phyloP scores from a whole-genome alignment of 2,113 vertebrate species.

The Pavo muticus region DNA sequence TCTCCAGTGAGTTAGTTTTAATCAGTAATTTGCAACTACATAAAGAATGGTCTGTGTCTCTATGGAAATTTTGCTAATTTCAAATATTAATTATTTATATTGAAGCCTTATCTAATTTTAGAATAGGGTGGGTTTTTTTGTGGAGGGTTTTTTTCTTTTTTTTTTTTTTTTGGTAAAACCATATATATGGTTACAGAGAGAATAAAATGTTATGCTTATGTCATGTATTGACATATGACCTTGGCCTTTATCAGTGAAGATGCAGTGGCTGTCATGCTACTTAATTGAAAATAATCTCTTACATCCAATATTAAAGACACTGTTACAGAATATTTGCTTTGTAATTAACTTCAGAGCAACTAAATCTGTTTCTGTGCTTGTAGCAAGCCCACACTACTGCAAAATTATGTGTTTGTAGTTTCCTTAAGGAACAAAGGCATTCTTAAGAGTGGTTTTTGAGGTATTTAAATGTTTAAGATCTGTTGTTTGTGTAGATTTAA shows the following conservation, averaged over 20 bases:
- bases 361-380: slow-evolving; percentile 22
- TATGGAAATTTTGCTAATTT: background rate
- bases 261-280: background rate
- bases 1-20: background rate
- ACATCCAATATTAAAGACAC: background rate
- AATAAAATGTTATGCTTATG: background rate
- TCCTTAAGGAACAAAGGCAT: background rate
- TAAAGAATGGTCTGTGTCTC: background rate
- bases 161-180: background rate
- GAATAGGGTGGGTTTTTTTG: too few species aligned
- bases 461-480: background rate
- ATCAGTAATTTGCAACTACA: background rate
- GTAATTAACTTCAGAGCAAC: background rate
- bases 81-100: background rate
- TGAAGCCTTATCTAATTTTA: background rate
- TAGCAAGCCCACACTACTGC: slow-evolving; percentile 4
- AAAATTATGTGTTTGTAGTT: background rate
- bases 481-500: background rate
- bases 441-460: background rate
- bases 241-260: background rate
- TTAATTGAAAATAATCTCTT: slow-evolving; percentile 6
- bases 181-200: background rate
- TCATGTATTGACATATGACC: background rate
- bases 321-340: slow-evolving; percentile 5
- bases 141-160: background rate